Evolutionary conservation across 2,888 invertebrate species (phyloP).

Genomic region (Tenthredo livida): DNA sequence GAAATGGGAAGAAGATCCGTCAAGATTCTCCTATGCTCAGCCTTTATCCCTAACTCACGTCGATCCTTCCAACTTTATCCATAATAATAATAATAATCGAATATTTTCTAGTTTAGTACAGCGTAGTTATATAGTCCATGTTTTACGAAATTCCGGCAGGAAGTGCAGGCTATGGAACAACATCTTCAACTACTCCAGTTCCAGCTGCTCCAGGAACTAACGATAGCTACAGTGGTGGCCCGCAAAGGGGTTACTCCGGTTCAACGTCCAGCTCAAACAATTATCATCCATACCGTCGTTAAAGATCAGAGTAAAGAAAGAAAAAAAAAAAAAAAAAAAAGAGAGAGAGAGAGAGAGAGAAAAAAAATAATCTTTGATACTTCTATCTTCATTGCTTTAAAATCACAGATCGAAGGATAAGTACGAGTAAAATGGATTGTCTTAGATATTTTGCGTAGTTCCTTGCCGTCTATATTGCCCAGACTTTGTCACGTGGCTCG

Average conservation of each 20-base stretch:
- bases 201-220: slow-evolving; percentile 71
- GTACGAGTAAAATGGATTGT: slow-evolving; percentile 41
- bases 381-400: slow-evolving; percentile 20
- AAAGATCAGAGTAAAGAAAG: slow-evolving; percentile 54
- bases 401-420: slow-evolving; percentile 45
- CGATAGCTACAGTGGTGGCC: slow-evolving; percentile 68
- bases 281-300: slow-evolving; percentile 75
- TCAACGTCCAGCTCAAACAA: slow-evolving; percentile 70
- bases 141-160: slow-evolving; percentile 74
- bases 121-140: slow-evolving; percentile 51
- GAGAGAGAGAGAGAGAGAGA: too few relatives aligned
- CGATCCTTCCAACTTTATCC: background rate
- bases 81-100: slow-evolving; percentile 21
- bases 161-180: slow-evolving; percentile 68
- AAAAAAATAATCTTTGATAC: slow-evolving; percentile 17
- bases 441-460: slow-evolving; percentile 30
- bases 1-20: background rate
- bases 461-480: background rate
- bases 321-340: background rate
- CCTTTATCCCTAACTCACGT: background rate
- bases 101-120: slow-evolving; percentile 44
- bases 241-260: slow-evolving; percentile 71
- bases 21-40: slow-evolving; percentile 6
- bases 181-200: slow-evolving; percentile 67
- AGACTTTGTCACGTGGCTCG: slow-evolving; percentile 33